Evolutionary conservation across 2,888 invertebrate genomes (phyloP), one percentile per base, ranked within the genome.

Genomic region (Trypoxylon attenuatum): DNA sequence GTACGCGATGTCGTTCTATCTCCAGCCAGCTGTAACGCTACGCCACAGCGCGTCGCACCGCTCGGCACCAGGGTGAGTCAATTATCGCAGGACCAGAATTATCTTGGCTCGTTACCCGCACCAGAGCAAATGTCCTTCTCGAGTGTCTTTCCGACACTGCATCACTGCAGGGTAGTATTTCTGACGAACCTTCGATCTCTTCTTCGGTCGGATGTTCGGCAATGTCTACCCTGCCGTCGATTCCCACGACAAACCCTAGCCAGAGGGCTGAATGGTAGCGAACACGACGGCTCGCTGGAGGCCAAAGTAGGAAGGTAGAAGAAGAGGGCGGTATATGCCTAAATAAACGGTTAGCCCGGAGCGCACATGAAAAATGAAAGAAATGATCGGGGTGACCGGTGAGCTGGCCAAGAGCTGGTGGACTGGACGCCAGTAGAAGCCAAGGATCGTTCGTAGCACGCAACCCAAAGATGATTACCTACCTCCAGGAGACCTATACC

Each of bases 401-500:
- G 16, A 43, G 51, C 13, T 27, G 33, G 18, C 45, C 39, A 33
- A 39, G 16, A 29, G 41, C 43, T 45, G 43, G 21, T 21, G 15
- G 47, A 29, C 65, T 53, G 54, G 41, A 47, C 52, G 43, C 43
- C 47, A 25, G 42, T 45, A 53, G 29, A 39, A 38, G 53, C 23
- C 39, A 70, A 67, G 66, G 80, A 77, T 82, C 76, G 78, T 81
- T 82, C 75, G 76, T 76, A 70, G 80, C 85, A 85, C 85, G 85
- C 85, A 80, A 83, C 79, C 78, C 76, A 80, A 78, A 82, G 85
- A 85, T 84, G 84, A 86, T 85, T 85, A 80, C 82, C 80, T 77
- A 71, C 72, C 77, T 78, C 70, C 74, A 63, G 75, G 76, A n/a
- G n/a, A 77, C 79, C 76, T 75, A 76, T 71, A 75, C 70, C 73